phyloP scores from a whole-genome alignment of 2,888 invertebrate genomes.

The Trichogramma dendrolimi region DNA sequence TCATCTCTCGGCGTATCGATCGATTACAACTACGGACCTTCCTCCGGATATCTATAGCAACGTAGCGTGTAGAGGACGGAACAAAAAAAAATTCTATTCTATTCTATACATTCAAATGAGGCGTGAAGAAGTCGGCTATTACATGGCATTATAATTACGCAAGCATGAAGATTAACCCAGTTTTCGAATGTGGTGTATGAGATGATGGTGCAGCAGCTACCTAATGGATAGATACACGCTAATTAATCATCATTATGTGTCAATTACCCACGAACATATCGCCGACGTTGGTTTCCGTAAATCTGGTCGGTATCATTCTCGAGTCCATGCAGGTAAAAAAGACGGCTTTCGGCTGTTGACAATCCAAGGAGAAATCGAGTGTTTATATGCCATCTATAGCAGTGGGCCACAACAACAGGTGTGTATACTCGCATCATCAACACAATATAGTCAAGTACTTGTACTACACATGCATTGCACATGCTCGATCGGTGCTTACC shows the following conservation, averaged over 20 bases:
- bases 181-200: too few relatives aligned
- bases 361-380: slow-evolving; percentile 25
- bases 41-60: too few relatives aligned
- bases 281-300: slow-evolving; percentile 91
- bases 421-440: too few relatives aligned
- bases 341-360: slow-evolving; percentile 82
- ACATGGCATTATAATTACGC: slow-evolving; percentile 8
- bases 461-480: too few relatives aligned
- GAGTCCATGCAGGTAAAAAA: slow-evolving; percentile 99
- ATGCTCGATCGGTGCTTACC: slow-evolving; percentile 54
- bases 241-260: too few relatives aligned
- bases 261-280: slow-evolving; percentile 90
- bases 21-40: too few relatives aligned
- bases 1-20: too few relatives aligned
- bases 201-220: too few relatives aligned
- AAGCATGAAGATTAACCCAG: too few relatives aligned
- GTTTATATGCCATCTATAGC: not conserved
- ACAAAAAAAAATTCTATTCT: not conserved
- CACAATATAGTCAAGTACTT: too few relatives aligned
- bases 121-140: slow-evolving; percentile 9
- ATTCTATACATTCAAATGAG: slow-evolving; percentile 17
- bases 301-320: slow-evolving; percentile 92
- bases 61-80: too few relatives aligned
- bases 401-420: not conserved
- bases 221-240: too few relatives aligned